Conservation (phyloP, 1,140 invertebrate species). For the Panagrolaimus sp. region DNA sequence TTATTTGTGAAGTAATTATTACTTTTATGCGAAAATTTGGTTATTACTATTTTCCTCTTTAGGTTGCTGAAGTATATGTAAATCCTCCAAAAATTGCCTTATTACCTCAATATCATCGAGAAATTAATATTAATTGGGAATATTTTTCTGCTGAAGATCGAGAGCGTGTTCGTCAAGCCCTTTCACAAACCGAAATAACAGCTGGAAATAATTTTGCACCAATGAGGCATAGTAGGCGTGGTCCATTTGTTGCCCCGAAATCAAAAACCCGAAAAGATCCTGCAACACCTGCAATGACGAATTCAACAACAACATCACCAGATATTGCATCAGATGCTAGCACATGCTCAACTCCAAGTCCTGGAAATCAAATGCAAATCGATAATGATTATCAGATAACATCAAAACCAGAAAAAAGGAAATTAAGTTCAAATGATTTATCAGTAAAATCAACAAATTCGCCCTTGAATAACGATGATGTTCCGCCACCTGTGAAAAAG, state of each 20-base stretch:
- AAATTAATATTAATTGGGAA: constrained; percentile 11
- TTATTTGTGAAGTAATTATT: constrained; percentile 12
- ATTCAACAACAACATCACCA: constrained; percentile 13
- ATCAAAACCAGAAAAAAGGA: background rate
- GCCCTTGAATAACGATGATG: background rate
- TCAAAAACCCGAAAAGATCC: background rate
- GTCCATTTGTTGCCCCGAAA: background rate
- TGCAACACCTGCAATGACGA: background rate
- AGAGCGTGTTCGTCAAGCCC: background rate
- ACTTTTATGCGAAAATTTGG: background rate
- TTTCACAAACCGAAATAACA: constrained; percentile 2
- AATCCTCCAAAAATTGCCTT: constrained; percentile 5
- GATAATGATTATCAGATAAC: constrained; percentile 2
- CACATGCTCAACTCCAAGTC: constrained; percentile 7
- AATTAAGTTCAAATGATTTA: background rate
- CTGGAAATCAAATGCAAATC: background rate
- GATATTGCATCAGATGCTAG: constrained; percentile 8
- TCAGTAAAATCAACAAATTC: background rate
- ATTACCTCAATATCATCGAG: background rate
- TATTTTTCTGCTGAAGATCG: background rate
- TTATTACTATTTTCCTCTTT: background rate
- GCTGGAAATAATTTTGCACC: constrained; percentile 9
- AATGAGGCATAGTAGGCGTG: background rate
- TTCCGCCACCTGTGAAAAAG: background rate
- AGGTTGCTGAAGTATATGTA: constrained; percentile 7